Percentiles rank a stretch among this genome's conserved stretches.
phyloP scores from a whole-genome alignment of 2,113 vertebrate genomes.

The Xyrauchen texanus region DNA sequence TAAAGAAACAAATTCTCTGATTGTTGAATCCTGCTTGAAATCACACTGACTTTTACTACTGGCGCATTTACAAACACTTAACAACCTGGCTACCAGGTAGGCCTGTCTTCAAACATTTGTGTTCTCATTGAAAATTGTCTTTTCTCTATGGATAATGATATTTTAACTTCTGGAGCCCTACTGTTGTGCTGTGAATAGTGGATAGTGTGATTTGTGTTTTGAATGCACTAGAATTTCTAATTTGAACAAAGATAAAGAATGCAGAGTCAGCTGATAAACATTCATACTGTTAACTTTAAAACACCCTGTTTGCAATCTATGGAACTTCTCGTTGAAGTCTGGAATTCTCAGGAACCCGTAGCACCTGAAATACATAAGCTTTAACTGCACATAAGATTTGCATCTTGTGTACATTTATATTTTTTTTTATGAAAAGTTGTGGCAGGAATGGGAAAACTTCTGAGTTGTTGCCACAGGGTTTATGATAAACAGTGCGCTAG shows the following conservation, averaged over 20 bases:
- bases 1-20: too few relatives aligned
- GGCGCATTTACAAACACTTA: neutral
- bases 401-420: conserved; percentile 44
- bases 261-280: neutral
- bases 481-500: conserved; percentile 61
- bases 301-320: conserved; percentile 4
- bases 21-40: too few relatives aligned
- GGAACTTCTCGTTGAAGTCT: neutral
- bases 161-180: neutral
- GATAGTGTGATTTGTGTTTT: neutral
- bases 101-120: neutral
- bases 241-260: neutral
- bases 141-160: neutral
- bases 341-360: neutral
- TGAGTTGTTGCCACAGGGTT: conserved; percentile 62
- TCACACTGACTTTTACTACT: too few relatives aligned
- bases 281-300: neutral
- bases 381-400: conserved; percentile 16
- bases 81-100: neutral
- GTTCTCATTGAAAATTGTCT: neutral
- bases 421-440: conserved; percentile 56
- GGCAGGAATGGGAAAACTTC: conserved; percentile 56
- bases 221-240: neutral
- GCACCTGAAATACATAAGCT: neutral
- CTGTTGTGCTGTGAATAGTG: neutral